A percentile compares a stretch with the other conserved stretches of the same genome.
Conservation (phyloP, 2,797 vertebrate species). For the Tokudaia muenninki region DNA sequence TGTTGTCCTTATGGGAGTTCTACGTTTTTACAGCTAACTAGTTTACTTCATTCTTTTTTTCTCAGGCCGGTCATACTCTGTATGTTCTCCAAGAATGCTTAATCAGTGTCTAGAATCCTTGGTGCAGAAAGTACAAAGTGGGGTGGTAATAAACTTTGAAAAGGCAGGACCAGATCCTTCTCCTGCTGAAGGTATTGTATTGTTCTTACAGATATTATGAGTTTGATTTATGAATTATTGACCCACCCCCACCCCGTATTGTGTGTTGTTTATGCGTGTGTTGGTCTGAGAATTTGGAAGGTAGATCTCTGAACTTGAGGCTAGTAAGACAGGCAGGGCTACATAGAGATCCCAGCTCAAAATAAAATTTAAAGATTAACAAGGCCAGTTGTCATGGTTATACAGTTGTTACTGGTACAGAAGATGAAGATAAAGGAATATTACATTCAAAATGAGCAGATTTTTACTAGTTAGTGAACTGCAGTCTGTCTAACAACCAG, state of each 20-base stretch:
- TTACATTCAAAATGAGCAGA: constrained; percentile 29
- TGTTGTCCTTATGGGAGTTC: constrained; percentile 52
- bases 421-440: background rate
- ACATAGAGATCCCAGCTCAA: background rate
- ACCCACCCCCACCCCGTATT: background rate
- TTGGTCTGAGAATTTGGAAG: background rate
- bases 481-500: background rate
- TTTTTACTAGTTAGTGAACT: background rate
- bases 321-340: background rate
- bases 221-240: constrained; percentile 14
- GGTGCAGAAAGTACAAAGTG: constrained; percentile 98
- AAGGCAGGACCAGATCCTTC: constrained; percentile 97
- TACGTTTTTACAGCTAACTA: constrained; percentile 55
- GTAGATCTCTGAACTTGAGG: background rate
- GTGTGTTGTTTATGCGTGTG: background rate
- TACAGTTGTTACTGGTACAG: constrained; percentile 23
- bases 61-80: constrained; percentile 96
- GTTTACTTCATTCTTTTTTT: constrained; percentile 64
- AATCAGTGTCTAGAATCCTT: constrained; percentile 98
- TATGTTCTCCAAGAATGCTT: constrained; percentile 97
- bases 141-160: constrained; percentile 98
- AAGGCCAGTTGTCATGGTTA: constrained; percentile 14
- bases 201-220: constrained; percentile 56
- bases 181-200: constrained; percentile 92
- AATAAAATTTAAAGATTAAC: background rate